Conservation (phyloP, 2,797 vertebrate species). For the Poecilia gillii region DNA sequence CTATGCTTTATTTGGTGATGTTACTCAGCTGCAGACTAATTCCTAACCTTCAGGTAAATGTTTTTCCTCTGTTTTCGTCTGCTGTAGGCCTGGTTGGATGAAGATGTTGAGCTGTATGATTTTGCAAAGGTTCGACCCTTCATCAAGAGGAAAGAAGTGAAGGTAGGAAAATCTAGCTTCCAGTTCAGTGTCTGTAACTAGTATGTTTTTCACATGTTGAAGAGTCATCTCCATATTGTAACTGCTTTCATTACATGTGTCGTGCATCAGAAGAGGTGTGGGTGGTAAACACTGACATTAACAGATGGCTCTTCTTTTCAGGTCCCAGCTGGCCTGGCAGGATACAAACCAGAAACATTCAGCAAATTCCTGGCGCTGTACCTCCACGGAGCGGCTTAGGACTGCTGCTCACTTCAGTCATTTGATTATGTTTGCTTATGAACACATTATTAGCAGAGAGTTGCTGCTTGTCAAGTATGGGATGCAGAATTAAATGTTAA, state of each 20-base stretch:
- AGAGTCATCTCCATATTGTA: not conserved
- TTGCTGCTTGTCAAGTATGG: not conserved
- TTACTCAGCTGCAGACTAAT: not conserved
- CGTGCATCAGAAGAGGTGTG: not conserved
- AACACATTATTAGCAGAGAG: not conserved
- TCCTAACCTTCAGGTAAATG: not conserved
- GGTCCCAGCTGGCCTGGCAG: constrained; percentile 89
- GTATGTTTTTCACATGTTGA: not conserved
- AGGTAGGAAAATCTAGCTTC: constrained; percentile 72
- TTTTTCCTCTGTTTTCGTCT: not conserved
- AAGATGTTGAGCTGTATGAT: constrained; percentile 87
- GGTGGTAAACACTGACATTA: constrained; percentile 6
- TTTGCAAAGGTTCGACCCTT: constrained; percentile 83
- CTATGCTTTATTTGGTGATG: not conserved
- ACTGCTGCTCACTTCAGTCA: accelerated
- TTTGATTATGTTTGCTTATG: not conserved
- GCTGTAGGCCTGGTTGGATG: constrained; percentile 86
- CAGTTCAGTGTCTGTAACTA: not conserved
- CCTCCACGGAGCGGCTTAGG: constrained; percentile 87
- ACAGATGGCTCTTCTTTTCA: constrained; percentile 59
- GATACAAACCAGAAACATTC: constrained; percentile 90
- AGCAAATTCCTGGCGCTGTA: constrained; percentile 93
- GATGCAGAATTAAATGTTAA: not conserved
- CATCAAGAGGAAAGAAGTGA: constrained; percentile 85
- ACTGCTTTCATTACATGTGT: too few relatives aligned